Percentiles rank a stretch among this genome's conserved stretches.
Evolutionary conservation across 2,797 vertebrate genomes (phyloP).

Genomic region (Cirrhinus mrigala): DNA sequence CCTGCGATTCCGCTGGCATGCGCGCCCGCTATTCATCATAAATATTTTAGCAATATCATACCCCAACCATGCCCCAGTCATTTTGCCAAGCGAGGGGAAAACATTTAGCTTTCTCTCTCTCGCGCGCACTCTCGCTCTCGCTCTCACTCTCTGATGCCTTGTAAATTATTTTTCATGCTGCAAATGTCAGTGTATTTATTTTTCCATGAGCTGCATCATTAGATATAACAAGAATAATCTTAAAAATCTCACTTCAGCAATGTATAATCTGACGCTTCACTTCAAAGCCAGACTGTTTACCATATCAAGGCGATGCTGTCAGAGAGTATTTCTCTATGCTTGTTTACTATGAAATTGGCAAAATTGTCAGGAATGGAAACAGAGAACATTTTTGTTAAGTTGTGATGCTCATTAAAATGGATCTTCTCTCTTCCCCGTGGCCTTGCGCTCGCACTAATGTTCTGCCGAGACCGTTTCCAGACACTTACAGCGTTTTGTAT

Average conservation of each 20-base stretch:
- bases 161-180: conserved; percentile 65
- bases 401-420: conserved; percentile 69
- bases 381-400: conserved; percentile 69
- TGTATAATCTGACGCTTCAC: conserved; percentile 66
- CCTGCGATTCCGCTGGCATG: conserved; percentile 60
- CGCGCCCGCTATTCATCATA: conserved; percentile 63
- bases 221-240: conserved; percentile 71
- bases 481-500: conserved; percentile 62
- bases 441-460: conserved; percentile 53
- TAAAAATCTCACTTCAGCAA: conserved; percentile 69
- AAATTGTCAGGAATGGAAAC: conserved; percentile 68
- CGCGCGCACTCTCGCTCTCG: not conserved
- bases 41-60: conserved; percentile 69
- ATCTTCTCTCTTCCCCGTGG: conserved; percentile 55
- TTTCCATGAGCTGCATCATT: conserved; percentile 71
- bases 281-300: conserved; percentile 71
- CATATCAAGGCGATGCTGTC: conserved; percentile 72
- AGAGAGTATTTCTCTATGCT: conserved; percentile 65
- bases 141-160: conserved; percentile 41
- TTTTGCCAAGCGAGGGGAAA: conserved; percentile 61
- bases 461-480: conserved; percentile 59
- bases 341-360: conserved; percentile 68
- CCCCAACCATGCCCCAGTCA: conserved; percentile 65
- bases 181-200: conserved; percentile 69
- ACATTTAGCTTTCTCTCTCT: conserved; percentile 50